Conservation (phyloP, 2,113 vertebrate species). For the Pandion haliaetus region DNA sequence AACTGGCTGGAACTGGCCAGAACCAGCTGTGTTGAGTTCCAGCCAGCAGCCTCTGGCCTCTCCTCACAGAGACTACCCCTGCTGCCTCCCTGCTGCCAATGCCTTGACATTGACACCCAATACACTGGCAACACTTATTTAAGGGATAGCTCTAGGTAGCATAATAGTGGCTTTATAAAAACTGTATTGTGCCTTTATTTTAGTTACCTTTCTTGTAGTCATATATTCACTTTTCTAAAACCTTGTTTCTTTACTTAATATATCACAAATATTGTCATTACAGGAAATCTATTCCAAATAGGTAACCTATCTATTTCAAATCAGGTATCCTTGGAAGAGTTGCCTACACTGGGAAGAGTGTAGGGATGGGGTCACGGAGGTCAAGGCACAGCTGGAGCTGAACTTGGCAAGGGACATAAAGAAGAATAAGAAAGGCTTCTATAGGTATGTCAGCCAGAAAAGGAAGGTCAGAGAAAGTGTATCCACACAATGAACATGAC, state of each 20-base stretch:
- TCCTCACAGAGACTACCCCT: neutral
- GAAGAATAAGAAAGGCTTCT: neutral
- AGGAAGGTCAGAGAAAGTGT: neutral
- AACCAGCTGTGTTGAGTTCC: neutral
- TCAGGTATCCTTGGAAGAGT: neutral
- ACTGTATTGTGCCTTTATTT: neutral
- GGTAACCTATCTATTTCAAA: neutral
- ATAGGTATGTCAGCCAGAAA: neutral
- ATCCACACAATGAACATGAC: fast-evolving
- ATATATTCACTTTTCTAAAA: neutral
- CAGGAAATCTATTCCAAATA: neutral
- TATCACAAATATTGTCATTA: neutral
- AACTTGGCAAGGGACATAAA: neutral
- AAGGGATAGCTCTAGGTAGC: neutral
- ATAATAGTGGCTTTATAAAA: neutral
- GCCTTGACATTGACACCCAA: neutral
- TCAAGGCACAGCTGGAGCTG: neutral
- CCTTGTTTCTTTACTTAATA: neutral
- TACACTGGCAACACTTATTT: neutral
- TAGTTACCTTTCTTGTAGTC: neutral
- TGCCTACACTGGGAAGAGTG: neutral
- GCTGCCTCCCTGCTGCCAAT: neutral
- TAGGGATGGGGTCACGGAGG: neutral
- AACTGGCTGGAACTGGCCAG: neutral
- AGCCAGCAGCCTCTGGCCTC: neutral